phyloP scores from a whole-genome alignment of 2,797 vertebrate species.

The Protonibea diacanthus region DNA sequence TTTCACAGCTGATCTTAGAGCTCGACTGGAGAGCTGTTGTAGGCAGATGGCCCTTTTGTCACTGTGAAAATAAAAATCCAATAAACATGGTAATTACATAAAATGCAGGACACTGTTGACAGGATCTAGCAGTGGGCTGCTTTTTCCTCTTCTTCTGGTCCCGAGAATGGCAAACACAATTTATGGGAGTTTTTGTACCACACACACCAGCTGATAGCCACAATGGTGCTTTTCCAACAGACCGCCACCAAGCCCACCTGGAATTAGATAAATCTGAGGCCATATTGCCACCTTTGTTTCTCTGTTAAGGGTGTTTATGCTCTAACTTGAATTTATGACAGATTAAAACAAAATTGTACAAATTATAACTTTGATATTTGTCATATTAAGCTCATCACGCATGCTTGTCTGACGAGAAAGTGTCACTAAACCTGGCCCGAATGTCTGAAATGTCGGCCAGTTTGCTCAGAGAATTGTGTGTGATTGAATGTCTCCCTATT shows the following conservation, averaged over 20 bases:
- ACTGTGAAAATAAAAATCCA: conserved; percentile 89
- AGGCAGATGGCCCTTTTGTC: conserved; percentile 89
- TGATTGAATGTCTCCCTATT: conserved; percentile 82
- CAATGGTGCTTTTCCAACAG: conserved; percentile 25
- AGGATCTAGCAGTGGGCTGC: conserved; percentile 68
- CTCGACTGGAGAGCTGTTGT: conserved; percentile 76
- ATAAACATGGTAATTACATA: conserved; percentile 91
- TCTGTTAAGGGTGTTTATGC: neutral
- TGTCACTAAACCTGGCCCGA: conserved; percentile 1
- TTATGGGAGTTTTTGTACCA: conserved; percentile 63
- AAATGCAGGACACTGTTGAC: conserved; percentile 80
- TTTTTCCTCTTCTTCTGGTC: conserved; percentile 68
- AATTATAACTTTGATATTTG: neutral
- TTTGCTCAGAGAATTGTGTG: conserved; percentile 66
- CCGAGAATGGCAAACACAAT: conserved; percentile 80
- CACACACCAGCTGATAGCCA: conserved; percentile 55
- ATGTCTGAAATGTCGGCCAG: conserved; percentile 14
- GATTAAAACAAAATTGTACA: neutral
- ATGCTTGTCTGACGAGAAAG: neutral
- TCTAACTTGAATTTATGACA: neutral
- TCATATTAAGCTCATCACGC: neutral
- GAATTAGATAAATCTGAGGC: conserved; percentile 46
- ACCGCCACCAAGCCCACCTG: conserved; percentile 45
- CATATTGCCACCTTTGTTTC: conserved; percentile 10
- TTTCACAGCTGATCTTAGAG: conserved; percentile 79